These are phyloP conservation scores for Hozukius guyotensis DNA, from an alignment of 2,797 vertebrate genomes.

Conservation along the genomic window DNA sequence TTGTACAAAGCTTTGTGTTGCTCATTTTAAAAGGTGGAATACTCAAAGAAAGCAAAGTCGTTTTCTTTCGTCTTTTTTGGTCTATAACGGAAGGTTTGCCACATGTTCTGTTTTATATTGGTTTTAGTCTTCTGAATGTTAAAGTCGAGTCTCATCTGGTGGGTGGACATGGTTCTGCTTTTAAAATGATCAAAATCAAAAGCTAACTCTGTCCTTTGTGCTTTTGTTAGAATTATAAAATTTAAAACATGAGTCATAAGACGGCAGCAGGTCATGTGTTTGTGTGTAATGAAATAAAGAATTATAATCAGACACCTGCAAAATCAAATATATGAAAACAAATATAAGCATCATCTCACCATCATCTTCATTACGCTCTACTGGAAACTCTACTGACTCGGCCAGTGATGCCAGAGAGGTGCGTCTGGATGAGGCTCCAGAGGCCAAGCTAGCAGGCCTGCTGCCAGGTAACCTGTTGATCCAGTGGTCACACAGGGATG, in stretches of 20 bases:
- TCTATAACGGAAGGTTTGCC: background rate
- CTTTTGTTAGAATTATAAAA: background rate
- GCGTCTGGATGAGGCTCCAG: constrained; percentile 93
- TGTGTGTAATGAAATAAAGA: background rate
- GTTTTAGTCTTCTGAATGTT: background rate
- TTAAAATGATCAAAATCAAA: background rate
- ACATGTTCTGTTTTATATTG: background rate
- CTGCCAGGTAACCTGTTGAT: constrained; percentile 95
- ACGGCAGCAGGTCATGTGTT: background rate
- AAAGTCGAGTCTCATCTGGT: background rate
- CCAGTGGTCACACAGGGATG: constrained; percentile 98
- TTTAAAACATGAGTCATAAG: background rate
- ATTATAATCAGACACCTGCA: background rate
- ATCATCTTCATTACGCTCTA: constrained; percentile 94
- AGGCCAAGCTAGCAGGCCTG: constrained; percentile 93
- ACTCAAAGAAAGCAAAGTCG: background rate
- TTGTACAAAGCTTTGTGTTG: background rate
- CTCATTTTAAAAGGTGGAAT: background rate
- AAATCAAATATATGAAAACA: background rate
- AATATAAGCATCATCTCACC: constrained; percentile 81
- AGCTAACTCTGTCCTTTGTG: background rate
- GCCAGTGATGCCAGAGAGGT: constrained; percentile 95
- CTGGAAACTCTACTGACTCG: constrained; percentile 92
- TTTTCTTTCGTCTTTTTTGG: background rate
- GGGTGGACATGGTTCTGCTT: background rate